A percentile compares a stretch with the other conserved stretches of the same genome.
These are phyloP conservation scores for Tenodera sinensis DNA, from an alignment of 2,888 invertebrate genomes.

Conservation along the genomic window DNA sequence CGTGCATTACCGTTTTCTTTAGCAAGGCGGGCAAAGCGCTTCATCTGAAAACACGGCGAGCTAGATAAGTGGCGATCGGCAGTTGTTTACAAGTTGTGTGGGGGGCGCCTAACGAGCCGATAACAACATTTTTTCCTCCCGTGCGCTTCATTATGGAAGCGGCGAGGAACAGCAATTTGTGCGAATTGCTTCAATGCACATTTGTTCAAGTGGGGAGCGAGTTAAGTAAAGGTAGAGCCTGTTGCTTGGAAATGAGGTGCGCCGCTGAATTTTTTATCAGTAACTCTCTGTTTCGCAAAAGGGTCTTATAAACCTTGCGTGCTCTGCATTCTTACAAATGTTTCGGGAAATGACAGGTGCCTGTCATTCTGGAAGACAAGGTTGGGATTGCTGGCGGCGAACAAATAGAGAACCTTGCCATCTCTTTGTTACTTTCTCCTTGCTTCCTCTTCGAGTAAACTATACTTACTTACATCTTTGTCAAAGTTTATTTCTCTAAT, in stretches of 20 bases:
- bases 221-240: conserved; percentile 5
- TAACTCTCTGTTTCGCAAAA: background rate
- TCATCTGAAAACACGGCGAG: background rate
- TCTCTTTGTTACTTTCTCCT: background rate
- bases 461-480: too few species aligned
- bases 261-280: background rate
- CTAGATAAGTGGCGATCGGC: background rate
- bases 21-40: background rate
- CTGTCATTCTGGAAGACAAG: background rate
- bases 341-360: background rate
- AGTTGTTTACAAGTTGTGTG: conserved; percentile 14
- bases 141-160: conserved; percentile 29
- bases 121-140: conserved; percentile 17
- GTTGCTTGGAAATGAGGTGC: conserved; percentile 5
- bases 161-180: conserved; percentile 27
- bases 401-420: background rate
- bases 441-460: too few species aligned
- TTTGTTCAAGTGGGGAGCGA: conserved; percentile 13
- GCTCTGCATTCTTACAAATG: background rate
- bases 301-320: background rate
- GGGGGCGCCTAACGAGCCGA: conserved; percentile 16
- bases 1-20: background rate
- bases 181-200: conserved; percentile 26
- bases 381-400: background rate
- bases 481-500: too few species aligned